Conservation (phyloP, 2,113 vertebrate species). For the Gobius niger region DNA sequence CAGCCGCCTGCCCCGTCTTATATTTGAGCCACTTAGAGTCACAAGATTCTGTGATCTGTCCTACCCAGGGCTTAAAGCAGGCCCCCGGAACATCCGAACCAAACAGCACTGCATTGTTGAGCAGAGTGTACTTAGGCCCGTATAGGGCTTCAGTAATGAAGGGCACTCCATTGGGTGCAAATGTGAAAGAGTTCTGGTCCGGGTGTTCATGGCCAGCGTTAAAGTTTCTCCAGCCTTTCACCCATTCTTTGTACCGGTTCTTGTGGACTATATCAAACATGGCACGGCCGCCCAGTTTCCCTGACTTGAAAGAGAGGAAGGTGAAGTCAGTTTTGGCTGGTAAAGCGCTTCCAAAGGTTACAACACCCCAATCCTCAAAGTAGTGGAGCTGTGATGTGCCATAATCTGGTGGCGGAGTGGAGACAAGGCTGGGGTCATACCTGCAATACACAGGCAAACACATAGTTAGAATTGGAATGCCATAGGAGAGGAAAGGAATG, state of each 20-base stretch:
- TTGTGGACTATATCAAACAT: conserved; percentile 96
- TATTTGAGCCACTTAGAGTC: conserved; percentile 97
- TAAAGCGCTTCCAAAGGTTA: conserved; percentile 90
- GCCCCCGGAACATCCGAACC: conserved; percentile 79
- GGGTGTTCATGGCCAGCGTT: conserved; percentile 97
- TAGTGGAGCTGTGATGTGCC: conserved; percentile 85
- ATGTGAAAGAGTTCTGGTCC: conserved; percentile 96
- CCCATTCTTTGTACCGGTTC: conserved; percentile 94
- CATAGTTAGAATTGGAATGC: too few species aligned
- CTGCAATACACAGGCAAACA: conserved; percentile 64
- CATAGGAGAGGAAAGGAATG: too few species aligned
- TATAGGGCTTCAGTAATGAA: conserved; percentile 97
- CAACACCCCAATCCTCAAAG: conserved; percentile 98
- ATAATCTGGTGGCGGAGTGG: conserved; percentile 86
- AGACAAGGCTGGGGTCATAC: conserved; percentile 87
- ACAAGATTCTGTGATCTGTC: conserved; percentile 94
- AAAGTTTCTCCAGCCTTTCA: conserved; percentile 96
- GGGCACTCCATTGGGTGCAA: conserved; percentile 90
- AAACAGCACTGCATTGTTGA: conserved; percentile 94
- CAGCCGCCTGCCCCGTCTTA: conserved; percentile 87
- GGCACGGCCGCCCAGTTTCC: conserved; percentile 94
- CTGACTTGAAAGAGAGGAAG: conserved; percentile 97
- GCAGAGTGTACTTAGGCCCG: conserved; percentile 92
- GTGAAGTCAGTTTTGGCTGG: conserved; percentile 84
- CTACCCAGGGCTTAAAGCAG: conserved; percentile 94